Base-by-base conservation (phyloP, 1,140 invertebrate genomes). In the Trachymyrmex cornetzi region DNA sequence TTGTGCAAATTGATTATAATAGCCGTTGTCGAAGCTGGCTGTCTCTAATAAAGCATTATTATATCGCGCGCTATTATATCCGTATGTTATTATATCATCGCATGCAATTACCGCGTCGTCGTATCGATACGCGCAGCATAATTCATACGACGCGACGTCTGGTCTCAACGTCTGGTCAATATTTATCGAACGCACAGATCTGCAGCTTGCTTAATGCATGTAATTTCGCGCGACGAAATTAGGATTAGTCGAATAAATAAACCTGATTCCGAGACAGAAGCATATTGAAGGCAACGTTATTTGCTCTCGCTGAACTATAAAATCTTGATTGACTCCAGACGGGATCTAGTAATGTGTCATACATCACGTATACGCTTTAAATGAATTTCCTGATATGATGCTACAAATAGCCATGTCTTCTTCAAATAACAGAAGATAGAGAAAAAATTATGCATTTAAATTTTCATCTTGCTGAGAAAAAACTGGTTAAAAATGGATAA, bases 241-340 rank as follows among this genome's bases (percentile, higher is more conserved):
- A 0, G 34, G 50, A 79, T 71, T 53, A 24, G 50, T 57, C 53
- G 50, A 81, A 71, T 57, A 57, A 71, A 81, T 59, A 57, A 48
- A n/a, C 22, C 22, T 44, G 34, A 50, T 22, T 34, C 48, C 27
- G 24, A 34, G 30, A 57, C 14, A 53, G 34, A 55, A 80, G n/a
- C 48, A 55, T 34, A 80, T 64, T 48, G 19, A 64, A 55, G 24
- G 4, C 16, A 7, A 38, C 9, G 19, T 64, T 77, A 44, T 80
- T 55, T 48, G 7, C 44, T 12, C 44, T 34, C 27, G 27, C 12
- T 77, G 14, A 38, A 24, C 9, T 27, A 12, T 24, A 22, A 38
- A 27, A 22, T 77, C 34, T 44, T 6, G 75, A 44, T 27, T 63
- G 24, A 64, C 9, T 64, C 24, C 22, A 30, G 24, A 64, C 19